Evolutionary conservation across 2,888 invertebrate species (phyloP), one percentile per base, ranked within the genome.

Genomic region (Eurois occulta): DNA sequence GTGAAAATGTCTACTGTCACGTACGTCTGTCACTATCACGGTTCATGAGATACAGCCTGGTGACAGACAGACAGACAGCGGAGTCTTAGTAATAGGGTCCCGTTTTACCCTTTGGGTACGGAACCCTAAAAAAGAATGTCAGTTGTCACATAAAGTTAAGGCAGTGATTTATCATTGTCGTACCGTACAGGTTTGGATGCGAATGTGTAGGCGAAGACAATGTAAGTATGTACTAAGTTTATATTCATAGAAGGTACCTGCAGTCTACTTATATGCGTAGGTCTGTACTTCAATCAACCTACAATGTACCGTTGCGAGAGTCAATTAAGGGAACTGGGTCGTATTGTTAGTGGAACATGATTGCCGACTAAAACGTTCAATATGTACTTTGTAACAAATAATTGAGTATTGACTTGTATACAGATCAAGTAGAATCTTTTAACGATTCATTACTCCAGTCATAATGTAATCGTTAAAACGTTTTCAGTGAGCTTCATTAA

Each of bases 311-410:
- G 21, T n/a, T 46, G 55, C 43, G 16, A 24, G 32, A 35, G 64
- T 60, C 60, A 80, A 81, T 84, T 74, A 73, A 73, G 74, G 16
- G 46, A 81, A 80, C 21, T 84, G n/a, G 85, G 85, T 80, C 80
- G 48, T 55, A 46, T 52, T 60, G 58, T 38, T 32, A 28, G 21
- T 32, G 38, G 13, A 46, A 8, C 2, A 64, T 5, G n/a, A n/a
- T n/a, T n/a, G n/a, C 10, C 35, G 21, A 35, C 62, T 60, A 10
- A 60, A 60, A 4, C 32, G 32, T 18, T 21, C 32, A 60, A 60
- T 60, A 32, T 32, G 32, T 60, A 52, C 58, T n/a, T n/a, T n/a
- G n/a, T n/a, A n/a, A n/a, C n/a, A n/a, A n/a, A n/a, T n/a, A n/a
- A n/a, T n/a, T n/a, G n/a, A n/a, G n/a, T n/a, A n/a, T n/a, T n/a